Evolutionary conservation across 1,140 invertebrate species (phyloP), one percentile per base, ranked within the genome.

Genomic region (Drosophila truncata): DNA sequence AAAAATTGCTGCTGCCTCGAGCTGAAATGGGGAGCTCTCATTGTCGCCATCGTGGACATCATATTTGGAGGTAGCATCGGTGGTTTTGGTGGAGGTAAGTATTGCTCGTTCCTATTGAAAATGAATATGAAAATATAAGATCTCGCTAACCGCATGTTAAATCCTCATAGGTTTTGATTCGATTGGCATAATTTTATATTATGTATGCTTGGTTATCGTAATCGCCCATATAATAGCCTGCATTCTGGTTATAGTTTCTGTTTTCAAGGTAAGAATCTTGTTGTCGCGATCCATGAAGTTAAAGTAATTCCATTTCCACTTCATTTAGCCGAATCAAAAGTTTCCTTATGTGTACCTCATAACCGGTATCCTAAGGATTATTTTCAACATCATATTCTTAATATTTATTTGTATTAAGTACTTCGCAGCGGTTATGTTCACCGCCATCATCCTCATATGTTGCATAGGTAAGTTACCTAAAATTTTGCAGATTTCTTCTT

Each of bases 21-120:
- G 42, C 55, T 77, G 1, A 77, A 61, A 49, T 77, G 74, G 74
- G 74, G 74, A 9, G 49, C 57, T 14, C 20, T 77, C 1, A 57
- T 65, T 35, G 63, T 49, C 9, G 50, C 18, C 8, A 23, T 78
- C 1, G 11, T 74, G 3, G 70, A 78, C 6, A 7, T 29, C 3
- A 0, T 59, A 0, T 3, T 72, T 0, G 20, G 35, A 3, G 3
- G 1, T 1, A 1, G 2, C 11, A 2, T 2, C 39, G 1, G 8
- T 1, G 13, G 1, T 4, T 0, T 3, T 16, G 1, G 9, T 11
- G 8, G 2, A 0, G 16, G 62, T 47, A 41, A 66, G 41, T 46
- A 59, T 20, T 31, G 20, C 11, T 49, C 42, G 41, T 13, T 44
- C 3, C 18, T 44, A 44, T 42, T 20, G 5, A n/a, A 20, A 7